These are phyloP conservation scores for Ypsolopha scabrella DNA, from an alignment of 2,888 invertebrate species.

Conservation along the genomic window DNA sequence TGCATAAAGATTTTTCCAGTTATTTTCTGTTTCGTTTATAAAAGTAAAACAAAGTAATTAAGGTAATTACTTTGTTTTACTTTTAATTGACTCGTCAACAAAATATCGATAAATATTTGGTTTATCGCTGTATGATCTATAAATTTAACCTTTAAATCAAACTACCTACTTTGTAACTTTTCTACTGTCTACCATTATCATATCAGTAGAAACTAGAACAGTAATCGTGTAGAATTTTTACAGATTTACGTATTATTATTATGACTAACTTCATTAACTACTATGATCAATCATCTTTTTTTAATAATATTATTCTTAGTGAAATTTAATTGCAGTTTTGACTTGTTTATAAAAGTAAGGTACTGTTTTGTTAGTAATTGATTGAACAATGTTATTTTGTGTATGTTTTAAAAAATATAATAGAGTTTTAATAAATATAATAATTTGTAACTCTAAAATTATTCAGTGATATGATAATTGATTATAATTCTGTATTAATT, in stretches of 20 bases:
- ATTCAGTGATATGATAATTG: background rate
- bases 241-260: background rate
- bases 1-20: no score
- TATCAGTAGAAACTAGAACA: background rate
- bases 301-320: background rate
- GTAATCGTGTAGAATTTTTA: background rate
- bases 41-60: no score
- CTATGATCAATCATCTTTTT: no score
- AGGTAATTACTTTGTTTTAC: no score
- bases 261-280: background rate
- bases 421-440: background rate
- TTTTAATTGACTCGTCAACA: background rate
- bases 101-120: background rate
- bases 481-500: background rate
- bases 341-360: background rate
- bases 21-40: no score
- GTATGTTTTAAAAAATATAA: background rate
- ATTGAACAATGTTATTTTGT: background rate
- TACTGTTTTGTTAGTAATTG: background rate
- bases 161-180: background rate
- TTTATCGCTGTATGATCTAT: background rate
- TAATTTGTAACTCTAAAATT: background rate
- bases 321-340: background rate
- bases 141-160: background rate
- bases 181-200: background rate